Base-by-base conservation (phyloP, 2,797 vertebrate species). In the Pseudocheirus occidentalis region DNA sequence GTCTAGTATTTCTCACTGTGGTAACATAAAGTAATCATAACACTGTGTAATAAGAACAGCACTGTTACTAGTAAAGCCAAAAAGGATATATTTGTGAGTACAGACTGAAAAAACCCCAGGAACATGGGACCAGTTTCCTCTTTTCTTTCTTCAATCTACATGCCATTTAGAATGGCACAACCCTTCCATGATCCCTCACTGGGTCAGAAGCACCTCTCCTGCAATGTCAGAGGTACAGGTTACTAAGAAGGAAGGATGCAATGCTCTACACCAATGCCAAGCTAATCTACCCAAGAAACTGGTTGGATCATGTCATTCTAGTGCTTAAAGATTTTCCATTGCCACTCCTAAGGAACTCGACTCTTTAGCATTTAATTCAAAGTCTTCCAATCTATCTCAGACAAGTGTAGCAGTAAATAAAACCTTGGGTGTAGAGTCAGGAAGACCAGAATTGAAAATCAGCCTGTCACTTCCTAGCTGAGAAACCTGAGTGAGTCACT, bases 231-330 rank as follows among this genome's bases (percentile, higher is more conserved):
- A 46, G 46, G 57, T 46, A 56, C 50, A 57, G 58, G n/a, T 9
- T 94, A 93, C 92, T 56, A 95, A 94, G 62, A 93, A 58, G 29
- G 16, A 92, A 92, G 91, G 92, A 95, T 55, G 5, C 59, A 66
- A 16, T 73, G 66, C n/a, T 0, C 40, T 1, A 40, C 66, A 40
- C 66, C 16, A 73, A 73, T 73, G n/a, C n/a, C n/a, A 21, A 16
- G 5, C 12, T 73, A 73, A 73, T 40, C 66, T 73, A 40, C 66
- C 16, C 66, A 40, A n/a, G 31, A n/a, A 73, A 73, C n/a, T n/a
- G 16, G n/a, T 73, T 40, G n/a, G n/a, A 73, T n/a, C 34, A 66
- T n/a, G 34, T 66, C 34, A n/a, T 66, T 66, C 16, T 16, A 73
- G 16, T 21, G n/a, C n/a, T 7, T n/a, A 73, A 6, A 21, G 5